These are phyloP conservation scores for Gasterosteus aculeatus DNA, from an alignment of 2,113 vertebrate species.

Conservation along the genomic window DNA sequence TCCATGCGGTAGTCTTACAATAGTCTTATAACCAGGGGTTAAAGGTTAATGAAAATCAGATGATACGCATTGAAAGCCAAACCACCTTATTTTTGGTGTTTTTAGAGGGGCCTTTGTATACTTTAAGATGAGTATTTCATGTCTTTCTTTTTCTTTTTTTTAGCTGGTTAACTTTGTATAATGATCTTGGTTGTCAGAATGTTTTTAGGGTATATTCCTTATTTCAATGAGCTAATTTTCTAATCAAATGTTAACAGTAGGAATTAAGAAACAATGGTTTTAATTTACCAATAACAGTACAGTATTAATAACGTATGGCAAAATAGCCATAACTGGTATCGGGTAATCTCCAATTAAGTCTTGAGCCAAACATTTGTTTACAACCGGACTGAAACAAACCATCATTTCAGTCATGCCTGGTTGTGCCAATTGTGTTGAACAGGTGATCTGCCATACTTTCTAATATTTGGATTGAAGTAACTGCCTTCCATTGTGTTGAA, in stretches of 20 bases:
- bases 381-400: slow-evolving; percentile 30
- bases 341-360: slow-evolving; percentile 37
- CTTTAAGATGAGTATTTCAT: slow-evolving; percentile 18
- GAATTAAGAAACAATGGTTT: slow-evolving; percentile 20
- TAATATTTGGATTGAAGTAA: slow-evolving; percentile 39
- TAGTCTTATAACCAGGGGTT: slow-evolving; percentile 11
- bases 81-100: slow-evolving; percentile 19
- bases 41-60: slow-evolving; percentile 5
- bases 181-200: slow-evolving; percentile 24
- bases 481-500: slow-evolving; percentile 37
- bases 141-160: slow-evolving; percentile 13
- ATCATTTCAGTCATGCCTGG: slow-evolving; percentile 27
- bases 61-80: slow-evolving; percentile 39
- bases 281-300: slow-evolving; percentile 31
- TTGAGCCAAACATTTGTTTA: slow-evolving; percentile 53
- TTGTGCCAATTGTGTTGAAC: slow-evolving; percentile 41
- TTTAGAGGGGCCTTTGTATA: slow-evolving; percentile 32
- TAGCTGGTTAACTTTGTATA: slow-evolving; percentile 17
- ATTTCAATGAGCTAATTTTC: slow-evolving; percentile 28
- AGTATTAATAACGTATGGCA: slow-evolving; percentile 61
- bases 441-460: slow-evolving; percentile 42
- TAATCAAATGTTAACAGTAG: slow-evolving; percentile 29
- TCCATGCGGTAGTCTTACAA: slow-evolving; percentile 1
- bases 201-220: slow-evolving; percentile 29
- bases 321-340: slow-evolving; percentile 39